phyloP scores from a whole-genome alignment of 2,113 vertebrate genomes.

The Lepus europaeus region DNA sequence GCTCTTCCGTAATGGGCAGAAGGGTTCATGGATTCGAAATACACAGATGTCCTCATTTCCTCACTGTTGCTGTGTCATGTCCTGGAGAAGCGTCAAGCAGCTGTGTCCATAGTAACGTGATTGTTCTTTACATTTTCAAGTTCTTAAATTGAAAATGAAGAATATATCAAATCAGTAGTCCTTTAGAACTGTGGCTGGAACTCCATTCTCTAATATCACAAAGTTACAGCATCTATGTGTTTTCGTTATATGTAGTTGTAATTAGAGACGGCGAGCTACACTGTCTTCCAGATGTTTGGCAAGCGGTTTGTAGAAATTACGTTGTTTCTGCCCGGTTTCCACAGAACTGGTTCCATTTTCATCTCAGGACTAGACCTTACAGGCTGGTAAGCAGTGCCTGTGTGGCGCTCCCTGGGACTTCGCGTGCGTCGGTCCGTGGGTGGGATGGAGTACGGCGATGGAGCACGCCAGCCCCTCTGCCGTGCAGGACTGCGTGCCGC shows the following conservation, averaged over 20 bases:
- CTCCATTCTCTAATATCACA: background rate
- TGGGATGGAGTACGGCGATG: background rate
- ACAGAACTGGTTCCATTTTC: slow-evolving; percentile 30
- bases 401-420: background rate
- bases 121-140: slow-evolving; percentile 29
- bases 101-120: background rate
- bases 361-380: slow-evolving; percentile 36
- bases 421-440: background rate
- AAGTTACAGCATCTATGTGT: background rate
- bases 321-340: background rate
- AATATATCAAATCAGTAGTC: background rate
- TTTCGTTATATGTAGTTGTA: slow-evolving; percentile 2
- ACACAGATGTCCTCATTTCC: background rate
- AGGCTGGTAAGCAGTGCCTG: slow-evolving; percentile 1
- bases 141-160: slow-evolving; percentile 52
- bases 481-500: too few species aligned
- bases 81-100: background rate
- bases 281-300: slow-evolving; percentile 50
- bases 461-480: background rate
- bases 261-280: slow-evolving; percentile 25
- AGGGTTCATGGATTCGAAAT: background rate
- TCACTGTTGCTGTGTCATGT: background rate
- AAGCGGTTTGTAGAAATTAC: slow-evolving; percentile 42
- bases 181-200: background rate
- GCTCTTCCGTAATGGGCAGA: slow-evolving; percentile 1